Evolutionary conservation across 2,888 invertebrate genomes (phyloP).

Genomic region (Tetanocera ferruginea): DNA sequence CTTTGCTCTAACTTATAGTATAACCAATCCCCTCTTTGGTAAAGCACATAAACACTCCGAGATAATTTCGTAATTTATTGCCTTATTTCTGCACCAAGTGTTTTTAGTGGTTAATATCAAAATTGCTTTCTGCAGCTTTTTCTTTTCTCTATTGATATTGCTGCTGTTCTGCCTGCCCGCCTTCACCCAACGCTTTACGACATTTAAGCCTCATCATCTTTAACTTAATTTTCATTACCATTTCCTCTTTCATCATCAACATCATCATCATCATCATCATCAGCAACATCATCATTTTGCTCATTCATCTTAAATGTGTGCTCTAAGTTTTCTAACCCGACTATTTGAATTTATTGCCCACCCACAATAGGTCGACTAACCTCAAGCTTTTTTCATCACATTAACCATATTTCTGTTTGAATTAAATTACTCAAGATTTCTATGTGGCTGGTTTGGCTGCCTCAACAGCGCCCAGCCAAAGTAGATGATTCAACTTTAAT

Average conservation of each 20-base stretch:
- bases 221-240: not conserved
- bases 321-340: no score
- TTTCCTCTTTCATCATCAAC: not conserved
- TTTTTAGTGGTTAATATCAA: conserved; percentile 27
- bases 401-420: not conserved
- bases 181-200: no score
- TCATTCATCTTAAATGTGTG: not conserved
- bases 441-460: not conserved
- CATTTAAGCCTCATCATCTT: not conserved
- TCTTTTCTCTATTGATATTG: not conserved
- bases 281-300: not conserved
- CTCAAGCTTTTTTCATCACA: no score
- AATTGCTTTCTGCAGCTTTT: conserved; percentile 20
- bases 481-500: not conserved
- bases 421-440: not conserved
- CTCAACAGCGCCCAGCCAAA: not conserved
- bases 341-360: no score
- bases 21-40: no score
- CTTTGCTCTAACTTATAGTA: no score
- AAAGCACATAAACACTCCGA: no score
- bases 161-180: no score
- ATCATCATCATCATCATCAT: not conserved
- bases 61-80: conserved; percentile 24
- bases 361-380: no score
- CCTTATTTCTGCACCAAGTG: conserved; percentile 19